Evolutionary conservation across 2,113 vertebrate genomes (phyloP).

Genomic region (Neolamprologus falcicula): DNA sequence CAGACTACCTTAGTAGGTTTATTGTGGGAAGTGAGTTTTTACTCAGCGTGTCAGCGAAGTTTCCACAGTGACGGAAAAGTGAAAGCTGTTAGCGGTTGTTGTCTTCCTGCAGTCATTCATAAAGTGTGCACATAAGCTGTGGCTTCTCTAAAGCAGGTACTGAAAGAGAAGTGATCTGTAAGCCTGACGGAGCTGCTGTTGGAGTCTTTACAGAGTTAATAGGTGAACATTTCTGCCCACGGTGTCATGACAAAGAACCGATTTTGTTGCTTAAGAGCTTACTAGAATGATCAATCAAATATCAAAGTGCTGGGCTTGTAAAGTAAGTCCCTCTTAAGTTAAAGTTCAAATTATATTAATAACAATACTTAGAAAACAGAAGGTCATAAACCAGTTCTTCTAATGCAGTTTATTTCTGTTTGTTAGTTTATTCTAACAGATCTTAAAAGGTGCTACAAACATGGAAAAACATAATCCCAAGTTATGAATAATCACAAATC

Average conservation of each 20-base stretch:
- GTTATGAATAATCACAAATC: not conserved
- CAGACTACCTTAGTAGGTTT: not conserved
- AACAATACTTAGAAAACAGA: not conserved
- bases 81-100: not conserved
- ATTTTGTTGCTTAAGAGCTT: not conserved
- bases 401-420: not conserved
- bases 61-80: not conserved
- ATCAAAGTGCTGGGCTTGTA: accelerated
- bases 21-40: not conserved
- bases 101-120: not conserved
- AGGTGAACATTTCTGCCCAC: not conserved
- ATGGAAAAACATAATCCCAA: not conserved
- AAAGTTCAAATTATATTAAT: not conserved
- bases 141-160: not conserved
- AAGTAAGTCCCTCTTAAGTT: not conserved
- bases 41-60: not conserved
- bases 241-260: not conserved
- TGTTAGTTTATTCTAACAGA: not conserved
- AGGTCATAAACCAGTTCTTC: not conserved
- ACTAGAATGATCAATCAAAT: not conserved
- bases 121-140: not conserved
- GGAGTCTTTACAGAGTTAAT: not conserved
- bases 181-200: not conserved
- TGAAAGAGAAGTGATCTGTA: not conserved
- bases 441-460: not conserved